Evolutionary conservation across 2,113 vertebrate species (phyloP).

Genomic region (Sterrhoptilus dennistouni): DNA sequence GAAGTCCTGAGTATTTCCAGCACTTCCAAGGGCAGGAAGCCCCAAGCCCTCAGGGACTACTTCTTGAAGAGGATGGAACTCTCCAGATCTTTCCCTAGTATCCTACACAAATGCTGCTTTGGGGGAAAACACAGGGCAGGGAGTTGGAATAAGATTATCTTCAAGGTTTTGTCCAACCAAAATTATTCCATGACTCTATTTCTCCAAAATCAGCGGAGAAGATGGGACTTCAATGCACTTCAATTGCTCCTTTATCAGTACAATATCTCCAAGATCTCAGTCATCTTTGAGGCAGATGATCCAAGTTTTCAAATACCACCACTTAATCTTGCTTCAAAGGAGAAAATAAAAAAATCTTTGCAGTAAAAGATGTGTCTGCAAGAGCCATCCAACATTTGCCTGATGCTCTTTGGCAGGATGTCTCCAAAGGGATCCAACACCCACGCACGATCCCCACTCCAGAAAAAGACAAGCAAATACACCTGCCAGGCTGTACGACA

Average conservation of each 20-base stretch:
- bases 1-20: neutral
- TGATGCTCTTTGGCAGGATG: neutral
- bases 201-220: neutral
- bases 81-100: neutral
- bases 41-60: neutral
- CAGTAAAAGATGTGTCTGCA: neutral
- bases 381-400: neutral
- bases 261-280: rapidly evolving
- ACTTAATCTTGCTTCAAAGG: neutral
- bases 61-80: neutral
- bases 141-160: neutral
- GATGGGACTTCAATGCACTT: neutral
- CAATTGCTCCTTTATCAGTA: neutral
- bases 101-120: rapidly evolving
- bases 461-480: neutral
- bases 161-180: neutral
- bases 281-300: neutral
- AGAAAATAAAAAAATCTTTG: neutral
- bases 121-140: neutral
- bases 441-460: neutral
- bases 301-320: neutral
- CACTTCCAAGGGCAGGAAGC: neutral
- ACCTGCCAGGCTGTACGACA: neutral
- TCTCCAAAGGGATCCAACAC: neutral
- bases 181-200: neutral